Evolutionary conservation across 2,888 invertebrate species (phyloP), one percentile per base, ranked within the genome.

Genomic region (Drosophila phalerata): DNA sequence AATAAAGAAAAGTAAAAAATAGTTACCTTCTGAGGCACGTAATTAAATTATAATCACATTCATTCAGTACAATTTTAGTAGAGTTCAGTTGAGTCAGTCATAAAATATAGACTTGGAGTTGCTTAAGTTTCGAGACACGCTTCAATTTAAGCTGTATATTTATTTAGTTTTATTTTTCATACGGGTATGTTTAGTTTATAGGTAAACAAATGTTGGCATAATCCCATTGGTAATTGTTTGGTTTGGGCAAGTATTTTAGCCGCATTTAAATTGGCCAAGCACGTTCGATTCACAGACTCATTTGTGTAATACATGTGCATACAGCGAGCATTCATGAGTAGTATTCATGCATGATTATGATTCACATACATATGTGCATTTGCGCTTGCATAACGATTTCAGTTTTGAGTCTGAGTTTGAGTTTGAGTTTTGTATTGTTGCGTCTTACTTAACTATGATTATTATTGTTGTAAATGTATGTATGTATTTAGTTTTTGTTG

Each of bases 221-320:
- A 55, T 51, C 51, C 51, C 66, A 25, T 73, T 77, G 77, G 67
- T 73, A 55, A 45, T 48, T 57, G 71, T 73, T 57, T 25, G 30
- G 30, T 55, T 58, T 42, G 58, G 53, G 19, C 73, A 73, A 51
- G 48, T 51, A 34, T 47, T 77, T 72, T 60, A 53, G 57, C 43
- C 67, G 58, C 68, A 47, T 73, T 73, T 57, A 78, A 82, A 82
- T 87, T 85, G 83, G 70, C 64, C 64, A 57, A 42, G 73, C 82
- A 87, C 88, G 85, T 76, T 85, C 85, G 69, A 81, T 83, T 70
- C 71, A 81, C 87, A 83, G 48, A 58, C 45, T 51, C 64, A 61
- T 58, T 42, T 76, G 40, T 63, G 76, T 57, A 63, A 65, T 55
- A 45, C 38, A 56, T 55, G 58, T 64, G 55, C 60, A 70, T 64